Evolutionary conservation across 1,140 invertebrate genomes (phyloP), one percentile per base, ranked within the genome.

Genomic region (Magallana ariakensis): DNA sequence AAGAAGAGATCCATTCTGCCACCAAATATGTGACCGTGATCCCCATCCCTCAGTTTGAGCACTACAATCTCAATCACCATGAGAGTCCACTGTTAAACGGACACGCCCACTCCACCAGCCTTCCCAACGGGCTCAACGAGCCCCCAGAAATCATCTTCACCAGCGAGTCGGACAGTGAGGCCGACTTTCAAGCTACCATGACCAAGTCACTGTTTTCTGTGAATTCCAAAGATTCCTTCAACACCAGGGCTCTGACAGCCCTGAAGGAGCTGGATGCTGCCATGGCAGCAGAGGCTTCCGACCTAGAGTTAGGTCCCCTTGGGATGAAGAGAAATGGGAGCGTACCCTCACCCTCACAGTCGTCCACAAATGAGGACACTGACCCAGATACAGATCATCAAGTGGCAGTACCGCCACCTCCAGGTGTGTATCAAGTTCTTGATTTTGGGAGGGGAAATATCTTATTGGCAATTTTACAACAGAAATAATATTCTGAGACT

Each of bases 241-340:
- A 92, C 55, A 80, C 85, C 15, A 89, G 90, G 54, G 93, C 92
- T n/a, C 53, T 91, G 85, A 89, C 90, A 26, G 93, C 92, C 3
- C 82, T 94, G 9, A 90, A 93, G 85, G 91, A 94, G 81, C 86
- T 94, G 22, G 93, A 94, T 91, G 93, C 93, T 75, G 93, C 91
- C n/a, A 91, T 93, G 88, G 92, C 91, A 26, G 90, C 89, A 15
- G 92, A 92, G 85, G 87, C 90, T 0, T 90, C 89, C 46, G 91
- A 92, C 82, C 46, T 90, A 10, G 90, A 90, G 22, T 75, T n/a
- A 6, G 81, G 70, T 80, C 33, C 56, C 11, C 75, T 66, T 62
- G 80, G 80, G 16, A 82, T 54, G 46, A 55, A 54, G 46, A 82
- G 19, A 16, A 82, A n/a, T 2, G 66, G 66, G 22, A 75, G 22